Evolutionary conservation across 64 coral and sea anemone species (phyloP).

Genomic region (Anthopleura sola): DNA sequence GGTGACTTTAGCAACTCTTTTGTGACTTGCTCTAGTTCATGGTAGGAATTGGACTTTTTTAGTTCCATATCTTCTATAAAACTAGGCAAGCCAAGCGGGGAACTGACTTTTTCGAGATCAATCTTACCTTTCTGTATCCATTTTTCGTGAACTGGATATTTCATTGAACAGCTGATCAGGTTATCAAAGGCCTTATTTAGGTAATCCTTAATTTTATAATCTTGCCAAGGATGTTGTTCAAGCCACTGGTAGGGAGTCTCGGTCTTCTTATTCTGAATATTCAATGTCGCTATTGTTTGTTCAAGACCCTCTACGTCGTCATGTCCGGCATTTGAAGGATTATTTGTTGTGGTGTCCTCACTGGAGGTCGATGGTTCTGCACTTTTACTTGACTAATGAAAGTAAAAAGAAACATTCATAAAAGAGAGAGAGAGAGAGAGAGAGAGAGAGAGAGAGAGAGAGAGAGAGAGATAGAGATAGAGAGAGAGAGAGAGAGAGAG

Average conservation of each 20-base stretch:
- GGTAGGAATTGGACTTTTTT: background rate
- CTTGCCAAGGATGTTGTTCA: background rate
- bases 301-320: background rate
- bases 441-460: too few species aligned
- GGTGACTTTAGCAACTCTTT: background rate
- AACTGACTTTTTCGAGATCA: background rate
- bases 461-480: too few species aligned
- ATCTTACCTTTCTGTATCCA: background rate
- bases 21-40: background rate
- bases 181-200: background rate
- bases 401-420: too few species aligned
- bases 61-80: background rate
- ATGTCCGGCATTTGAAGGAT: too few species aligned
- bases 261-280: background rate
- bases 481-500: too few species aligned
- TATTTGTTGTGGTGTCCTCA: too few species aligned
- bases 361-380: too few species aligned
- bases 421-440: too few species aligned
- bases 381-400: too few species aligned
- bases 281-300: too few species aligned
- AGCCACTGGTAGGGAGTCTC: background rate
- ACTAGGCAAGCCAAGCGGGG: background rate
- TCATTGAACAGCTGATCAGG: background rate
- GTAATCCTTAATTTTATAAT: background rate
- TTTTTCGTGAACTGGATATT: background rate